These are phyloP conservation scores for Leiothrix lutea DNA, from an alignment of 2,113 vertebrate genomes.

Conservation along the genomic window DNA sequence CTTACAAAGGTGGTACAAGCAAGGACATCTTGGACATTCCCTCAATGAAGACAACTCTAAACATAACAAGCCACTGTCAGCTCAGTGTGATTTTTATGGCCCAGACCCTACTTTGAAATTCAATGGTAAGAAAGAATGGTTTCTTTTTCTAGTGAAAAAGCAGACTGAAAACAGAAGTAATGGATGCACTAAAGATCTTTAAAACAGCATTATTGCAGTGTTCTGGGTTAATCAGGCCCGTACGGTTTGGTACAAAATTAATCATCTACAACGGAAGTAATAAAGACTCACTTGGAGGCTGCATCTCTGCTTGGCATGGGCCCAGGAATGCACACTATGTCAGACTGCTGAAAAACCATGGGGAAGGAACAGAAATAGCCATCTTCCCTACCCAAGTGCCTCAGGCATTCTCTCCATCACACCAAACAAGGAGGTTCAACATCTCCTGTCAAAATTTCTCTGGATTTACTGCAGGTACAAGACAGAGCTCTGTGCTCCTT, in stretches of 20 bases:
- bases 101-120: background rate
- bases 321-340: constrained; percentile 27
- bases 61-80: background rate
- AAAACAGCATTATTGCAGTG: constrained; percentile 9
- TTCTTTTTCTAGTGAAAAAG: background rate
- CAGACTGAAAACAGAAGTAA: background rate
- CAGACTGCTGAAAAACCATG: background rate
- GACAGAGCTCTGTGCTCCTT: background rate
- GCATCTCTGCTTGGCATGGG: constrained; percentile 9
- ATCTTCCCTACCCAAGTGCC: constrained; percentile 10
- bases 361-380: constrained; percentile 32
- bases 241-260: constrained; percentile 43
- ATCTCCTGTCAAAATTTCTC: background rate
- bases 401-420: constrained; percentile 6
- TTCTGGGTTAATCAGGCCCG: constrained; percentile 25
- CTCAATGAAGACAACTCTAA: background rate
- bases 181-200: background rate
- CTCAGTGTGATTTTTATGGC: background rate
- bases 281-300: constrained; percentile 30
- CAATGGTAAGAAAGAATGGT: background rate
- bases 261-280: constrained; percentile 38
- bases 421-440: constrained; percentile 16
- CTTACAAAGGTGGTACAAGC: background rate
- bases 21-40: background rate
- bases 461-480: constrained; percentile 8